A percentile compares a stretch with the other conserved stretches of the same genome.
phyloP scores from a whole-genome alignment of 1,140 invertebrate species.

The Halesus radiatus region DNA sequence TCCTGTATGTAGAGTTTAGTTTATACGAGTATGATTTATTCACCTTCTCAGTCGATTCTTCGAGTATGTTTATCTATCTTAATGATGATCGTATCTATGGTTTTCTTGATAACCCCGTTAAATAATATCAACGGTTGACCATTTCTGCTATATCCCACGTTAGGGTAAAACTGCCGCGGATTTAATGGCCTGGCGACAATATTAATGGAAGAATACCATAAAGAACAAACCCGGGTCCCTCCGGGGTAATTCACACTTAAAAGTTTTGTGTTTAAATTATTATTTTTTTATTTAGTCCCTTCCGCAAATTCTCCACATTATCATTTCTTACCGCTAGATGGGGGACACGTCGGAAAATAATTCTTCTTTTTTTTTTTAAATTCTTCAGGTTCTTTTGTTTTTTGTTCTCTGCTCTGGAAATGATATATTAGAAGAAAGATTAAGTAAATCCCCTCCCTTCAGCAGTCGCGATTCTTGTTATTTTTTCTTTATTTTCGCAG shows the following conservation, averaged over 20 bases:
- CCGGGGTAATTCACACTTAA: constrained; percentile 52
- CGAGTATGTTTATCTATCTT: too few species aligned
- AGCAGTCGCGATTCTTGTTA: constrained; percentile 36
- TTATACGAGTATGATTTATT: too few species aligned
- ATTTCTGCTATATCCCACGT: too few species aligned
- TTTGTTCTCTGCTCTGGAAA: constrained; percentile 28
- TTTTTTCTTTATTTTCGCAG: constrained; percentile 28
- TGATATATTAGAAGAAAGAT: constrained; percentile 50
- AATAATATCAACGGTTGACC: too few species aligned
- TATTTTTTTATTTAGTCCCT: constrained; percentile 57
- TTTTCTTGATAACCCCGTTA: too few species aligned
- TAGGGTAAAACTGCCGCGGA: not conserved
- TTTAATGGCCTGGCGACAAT: constrained; percentile 35
- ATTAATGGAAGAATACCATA: constrained; percentile 39
- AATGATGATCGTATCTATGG: too few species aligned
- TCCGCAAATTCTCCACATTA: constrained; percentile 53
- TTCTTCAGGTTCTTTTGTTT: constrained; percentile 7
- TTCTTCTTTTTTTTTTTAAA: constrained; percentile 7
- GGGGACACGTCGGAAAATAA: not conserved
- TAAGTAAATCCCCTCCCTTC: constrained; percentile 37
- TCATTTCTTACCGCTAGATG: not conserved
- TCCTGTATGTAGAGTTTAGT: too few species aligned
- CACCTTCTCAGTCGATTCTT: too few species aligned
- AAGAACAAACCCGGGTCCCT: constrained; percentile 47
- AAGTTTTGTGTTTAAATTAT: constrained; percentile 57